Evolutionary conservation across 2,797 vertebrate species (phyloP), one percentile per base, ranked within the genome.

Genomic region (Pipistrellus pipistrellus): DNA sequence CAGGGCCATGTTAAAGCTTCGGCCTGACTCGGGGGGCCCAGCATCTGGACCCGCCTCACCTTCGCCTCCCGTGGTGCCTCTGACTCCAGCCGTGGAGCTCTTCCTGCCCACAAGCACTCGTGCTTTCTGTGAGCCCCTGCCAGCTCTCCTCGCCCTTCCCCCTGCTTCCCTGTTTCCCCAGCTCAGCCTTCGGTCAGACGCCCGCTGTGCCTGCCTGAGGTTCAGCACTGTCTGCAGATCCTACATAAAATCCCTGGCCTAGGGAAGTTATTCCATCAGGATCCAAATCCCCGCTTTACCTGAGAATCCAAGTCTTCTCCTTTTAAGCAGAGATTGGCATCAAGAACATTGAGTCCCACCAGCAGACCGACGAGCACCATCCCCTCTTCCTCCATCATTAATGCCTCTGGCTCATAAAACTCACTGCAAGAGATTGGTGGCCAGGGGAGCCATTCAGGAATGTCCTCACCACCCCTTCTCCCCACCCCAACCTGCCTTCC

Each of bases 251-350:
- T 3, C 25, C 62, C n/a, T n/a, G 17, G 41, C 23, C 69, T 44
- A 38, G 11, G 27, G 4, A 48, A 88, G 59, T 41, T 1, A 38
- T 51, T 69, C 38, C 14, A 46, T 44, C 11, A 7, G 9, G 13
- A 64, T 51, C 90, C 91, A 77, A 68, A 48, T 55, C 55, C 73
- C 76, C 14, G 15, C 59, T 83, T 97, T 96, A 99, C 99, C 99
- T 99, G 99, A 85, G 99, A 99, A 98, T 99, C 99, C 94, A 99
- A 98, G 97, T 99, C 99, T 98, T 99, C 99, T 96, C 99, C 99
- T 98, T 99, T 99, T 93, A 99, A 99, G 97, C 99, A 99, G 71
- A 99, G 99, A 96, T 99, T 99, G 93, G 99, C 99, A 96, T 99
- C 99, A n/a, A 99, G 99, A 88, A 99, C 99, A 9, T 99, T 99